Evolutionary conservation across 2,797 vertebrate species (phyloP).

Genomic region (Sebastes trivittatus): DNA sequence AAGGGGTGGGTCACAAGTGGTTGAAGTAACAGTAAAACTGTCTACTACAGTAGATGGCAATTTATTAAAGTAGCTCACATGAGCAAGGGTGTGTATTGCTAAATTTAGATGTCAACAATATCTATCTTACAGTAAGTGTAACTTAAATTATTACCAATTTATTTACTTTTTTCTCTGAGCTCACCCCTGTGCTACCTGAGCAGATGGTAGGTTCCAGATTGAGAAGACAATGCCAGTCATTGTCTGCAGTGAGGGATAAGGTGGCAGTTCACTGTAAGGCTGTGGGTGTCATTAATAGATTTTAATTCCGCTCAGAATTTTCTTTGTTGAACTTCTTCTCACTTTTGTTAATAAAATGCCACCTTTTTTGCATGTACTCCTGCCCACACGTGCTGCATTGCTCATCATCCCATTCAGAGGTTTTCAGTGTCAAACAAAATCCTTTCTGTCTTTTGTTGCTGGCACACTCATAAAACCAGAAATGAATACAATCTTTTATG

Average conservation of each 20-base stretch:
- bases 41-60: not conserved
- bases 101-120: not conserved
- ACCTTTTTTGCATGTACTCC: not conserved
- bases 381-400: not conserved
- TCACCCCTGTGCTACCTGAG: not conserved
- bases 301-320: not conserved
- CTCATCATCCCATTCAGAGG: not conserved
- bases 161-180: not conserved
- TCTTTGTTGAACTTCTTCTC: not conserved
- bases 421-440: not conserved
- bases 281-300: not conserved
- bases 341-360: not conserved
- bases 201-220: constrained; percentile 23
- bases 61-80: not conserved
- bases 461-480: not conserved
- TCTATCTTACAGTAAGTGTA: not conserved
- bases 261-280: not conserved
- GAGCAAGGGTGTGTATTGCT: not conserved
- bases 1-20: not conserved
- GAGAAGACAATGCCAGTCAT: not conserved
- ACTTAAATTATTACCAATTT: not conserved
- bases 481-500: not conserved
- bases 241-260: not conserved
- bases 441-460: not conserved
- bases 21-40: not conserved